Conservation (phyloP, 2,113 vertebrate species). For the Nerophis ophidion region DNA sequence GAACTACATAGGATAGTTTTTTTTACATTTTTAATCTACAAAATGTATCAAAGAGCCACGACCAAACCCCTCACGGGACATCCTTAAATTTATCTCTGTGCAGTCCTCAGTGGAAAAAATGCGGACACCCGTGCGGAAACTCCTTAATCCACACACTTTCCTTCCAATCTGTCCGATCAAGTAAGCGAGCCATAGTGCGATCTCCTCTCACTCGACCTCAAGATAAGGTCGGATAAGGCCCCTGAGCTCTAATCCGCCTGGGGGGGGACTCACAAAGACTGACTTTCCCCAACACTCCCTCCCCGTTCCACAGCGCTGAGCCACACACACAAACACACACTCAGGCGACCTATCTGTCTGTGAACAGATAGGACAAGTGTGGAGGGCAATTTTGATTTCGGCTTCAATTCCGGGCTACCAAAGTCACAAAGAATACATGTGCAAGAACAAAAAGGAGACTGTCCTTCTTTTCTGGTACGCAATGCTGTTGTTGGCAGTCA, state of each 20-base stretch:
- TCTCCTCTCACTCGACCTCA: slow-evolving; percentile 30
- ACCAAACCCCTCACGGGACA: no score
- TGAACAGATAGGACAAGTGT: slow-evolving; percentile 12
- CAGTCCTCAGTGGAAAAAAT: no score
- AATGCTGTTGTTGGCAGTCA: no score
- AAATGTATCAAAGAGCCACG: no score
- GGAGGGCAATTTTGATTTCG: slow-evolving; percentile 43
- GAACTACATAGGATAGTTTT: no score
- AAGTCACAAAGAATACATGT: no score
- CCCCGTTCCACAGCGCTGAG: background rate
- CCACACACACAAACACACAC: background rate
- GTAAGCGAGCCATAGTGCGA: slow-evolving; percentile 35
- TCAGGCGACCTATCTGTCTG: slow-evolving; percentile 12
- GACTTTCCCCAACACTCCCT: slow-evolving; percentile 14
- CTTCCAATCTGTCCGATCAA: slow-evolving; percentile 26
- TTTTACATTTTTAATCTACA: no score
- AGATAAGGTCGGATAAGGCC: slow-evolving; percentile 40
- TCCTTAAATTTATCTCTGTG: no score
- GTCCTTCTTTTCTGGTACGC: no score
- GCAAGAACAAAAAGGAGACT: no score
- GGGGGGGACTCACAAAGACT: slow-evolving; percentile 8
- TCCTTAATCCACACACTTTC: background rate
- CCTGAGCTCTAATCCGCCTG: slow-evolving; percentile 27
- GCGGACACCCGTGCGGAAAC: background rate
- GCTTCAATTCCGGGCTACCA: no score